A percentile compares a stretch with the other conserved stretches of the same genome.
Conservation (phyloP, 2,113 vertebrate genomes). For the Ophthalmolycus amberensis region DNA sequence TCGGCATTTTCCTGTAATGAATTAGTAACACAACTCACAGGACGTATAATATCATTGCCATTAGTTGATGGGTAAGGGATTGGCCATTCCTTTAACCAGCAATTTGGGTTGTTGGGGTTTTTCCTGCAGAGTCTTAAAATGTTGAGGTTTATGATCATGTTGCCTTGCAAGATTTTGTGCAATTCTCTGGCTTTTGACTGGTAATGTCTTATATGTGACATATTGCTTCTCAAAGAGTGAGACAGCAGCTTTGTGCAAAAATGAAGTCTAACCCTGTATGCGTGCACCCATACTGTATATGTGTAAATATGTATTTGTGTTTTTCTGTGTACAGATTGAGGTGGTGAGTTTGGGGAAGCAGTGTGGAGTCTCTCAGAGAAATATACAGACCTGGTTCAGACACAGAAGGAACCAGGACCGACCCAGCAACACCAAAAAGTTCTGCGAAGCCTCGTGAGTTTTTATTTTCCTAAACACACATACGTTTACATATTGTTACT, state of each 20-base stretch:
- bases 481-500: not conserved
- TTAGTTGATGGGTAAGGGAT: no score
- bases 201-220: conserved; percentile 9
- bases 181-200: not conserved
- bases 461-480: not conserved
- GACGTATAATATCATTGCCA: no score
- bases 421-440: conserved; percentile 89
- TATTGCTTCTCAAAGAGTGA: not conserved
- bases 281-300: not conserved
- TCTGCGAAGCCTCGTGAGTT: conserved; percentile 92
- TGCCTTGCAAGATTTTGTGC: no score
- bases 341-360: conserved; percentile 82
- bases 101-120: no score
- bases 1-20: not conserved
- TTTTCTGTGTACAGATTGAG: conserved; percentile 69
- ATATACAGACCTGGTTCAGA: conserved; percentile 90
- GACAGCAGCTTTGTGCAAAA: not conserved
- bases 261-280: not conserved
- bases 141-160: no score
- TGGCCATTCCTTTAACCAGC: no score
- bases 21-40: not conserved
- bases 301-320: conserved; percentile 12
- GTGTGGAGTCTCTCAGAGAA: conserved; percentile 84
- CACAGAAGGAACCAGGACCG: conserved; percentile 86
- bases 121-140: no score